These are phyloP conservation scores for Matsumyia berberina DNA, from an alignment of 2,888 invertebrate species.

Conservation along the genomic window DNA sequence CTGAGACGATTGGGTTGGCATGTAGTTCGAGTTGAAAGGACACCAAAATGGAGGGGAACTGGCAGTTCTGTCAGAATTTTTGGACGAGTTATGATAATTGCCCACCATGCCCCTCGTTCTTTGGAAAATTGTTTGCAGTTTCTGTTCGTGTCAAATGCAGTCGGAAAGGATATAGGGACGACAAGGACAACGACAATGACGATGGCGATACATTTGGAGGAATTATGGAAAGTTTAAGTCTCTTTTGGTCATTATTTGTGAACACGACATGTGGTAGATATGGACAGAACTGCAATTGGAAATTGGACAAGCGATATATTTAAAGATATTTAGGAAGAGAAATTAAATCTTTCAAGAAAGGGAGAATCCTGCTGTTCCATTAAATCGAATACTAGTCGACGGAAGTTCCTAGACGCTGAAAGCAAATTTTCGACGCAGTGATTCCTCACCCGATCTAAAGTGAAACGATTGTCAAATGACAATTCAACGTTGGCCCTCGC, in stretches of 20 bases:
- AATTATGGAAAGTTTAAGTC: conserved; percentile 67
- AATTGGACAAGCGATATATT: conserved; percentile 63
- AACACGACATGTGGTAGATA: conserved; percentile 9
- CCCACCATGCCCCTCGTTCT: conserved; percentile 49
- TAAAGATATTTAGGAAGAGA: conserved; percentile 16
- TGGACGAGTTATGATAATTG: conserved; percentile 75
- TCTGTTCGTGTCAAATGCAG: conserved; percentile 68
- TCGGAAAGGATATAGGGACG: conserved; percentile 51
- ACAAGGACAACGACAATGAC: conserved; percentile 15
- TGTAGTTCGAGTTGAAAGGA: too few relatives aligned
- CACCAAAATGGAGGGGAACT: conserved; percentile 3
- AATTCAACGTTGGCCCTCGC: too few relatives aligned
- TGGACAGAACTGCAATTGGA: conserved; percentile 62
- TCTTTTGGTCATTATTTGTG: conserved; percentile 41
- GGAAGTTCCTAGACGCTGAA: too few relatives aligned
- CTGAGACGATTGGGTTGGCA: conserved; percentile 50
- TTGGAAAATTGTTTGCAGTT: conserved; percentile 64
- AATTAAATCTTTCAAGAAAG: too few relatives aligned
- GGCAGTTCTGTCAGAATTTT: conserved; percentile 70
- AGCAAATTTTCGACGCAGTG: too few relatives aligned
- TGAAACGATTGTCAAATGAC: too few relatives aligned
- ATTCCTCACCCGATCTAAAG: too few relatives aligned
- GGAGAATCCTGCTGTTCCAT: too few relatives aligned
- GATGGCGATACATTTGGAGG: conserved; percentile 61
- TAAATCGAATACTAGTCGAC: too few relatives aligned